Conservation (phyloP, 2,888 invertebrate species). For the Megaustenia siamemsis region DNA sequence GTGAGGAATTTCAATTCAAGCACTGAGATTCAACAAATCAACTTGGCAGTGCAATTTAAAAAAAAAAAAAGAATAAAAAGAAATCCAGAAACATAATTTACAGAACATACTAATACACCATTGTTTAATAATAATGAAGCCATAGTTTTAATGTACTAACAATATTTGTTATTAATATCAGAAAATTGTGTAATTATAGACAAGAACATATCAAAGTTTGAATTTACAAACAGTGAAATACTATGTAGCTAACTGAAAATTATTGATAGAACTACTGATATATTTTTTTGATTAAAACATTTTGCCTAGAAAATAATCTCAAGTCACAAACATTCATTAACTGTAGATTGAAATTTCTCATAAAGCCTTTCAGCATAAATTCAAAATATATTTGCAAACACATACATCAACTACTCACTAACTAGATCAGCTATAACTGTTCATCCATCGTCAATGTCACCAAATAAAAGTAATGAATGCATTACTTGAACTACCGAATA, state of each 20-base stretch:
- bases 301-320: too few species aligned
- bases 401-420: too few species aligned
- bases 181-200: neutral
- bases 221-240: neutral
- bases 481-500: too few species aligned
- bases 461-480: too few species aligned
- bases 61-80: too few species aligned
- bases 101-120: neutral
- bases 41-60: conserved; percentile 22
- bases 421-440: too few species aligned
- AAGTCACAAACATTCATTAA: too few species aligned
- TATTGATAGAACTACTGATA: conserved; percentile 4
- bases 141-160: neutral
- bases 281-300: neutral
- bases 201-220: neutral
- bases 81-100: neutral
- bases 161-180: neutral
- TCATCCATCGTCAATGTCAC: too few species aligned
- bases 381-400: too few species aligned
- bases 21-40: conserved; percentile 50
- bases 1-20: conserved; percentile 45
- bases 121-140: neutral
- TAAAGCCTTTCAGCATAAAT: too few species aligned
- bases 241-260: neutral
- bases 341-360: too few species aligned